A percentile compares a stretch with the other conserved stretches of the same genome.
These are phyloP conservation scores for Tragopan temminckii DNA, from an alignment of 2,797 vertebrate species.

Conservation along the genomic window DNA sequence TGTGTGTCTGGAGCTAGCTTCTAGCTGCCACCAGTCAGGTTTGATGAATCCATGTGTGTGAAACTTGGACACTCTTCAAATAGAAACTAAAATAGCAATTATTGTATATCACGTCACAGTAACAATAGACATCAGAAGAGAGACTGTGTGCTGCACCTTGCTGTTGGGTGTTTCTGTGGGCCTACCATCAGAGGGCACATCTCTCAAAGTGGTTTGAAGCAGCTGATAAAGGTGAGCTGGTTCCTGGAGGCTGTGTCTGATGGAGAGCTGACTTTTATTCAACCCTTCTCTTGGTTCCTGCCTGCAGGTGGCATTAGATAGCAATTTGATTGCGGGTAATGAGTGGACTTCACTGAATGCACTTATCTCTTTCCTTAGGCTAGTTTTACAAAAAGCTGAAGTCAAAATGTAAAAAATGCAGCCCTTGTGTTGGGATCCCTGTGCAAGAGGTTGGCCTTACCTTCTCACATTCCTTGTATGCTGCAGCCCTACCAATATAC, in stretches of 20 bases:
- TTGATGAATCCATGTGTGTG: neutral
- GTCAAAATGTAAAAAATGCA: neutral
- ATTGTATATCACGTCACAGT: neutral
- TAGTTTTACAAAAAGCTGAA: neutral
- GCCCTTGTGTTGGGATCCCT: neutral
- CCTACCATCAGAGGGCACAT: neutral
- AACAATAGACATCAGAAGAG: neutral
- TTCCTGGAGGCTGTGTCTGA: neutral
- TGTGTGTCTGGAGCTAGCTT: neutral
- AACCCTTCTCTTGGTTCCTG: neutral
- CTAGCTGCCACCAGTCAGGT: neutral
- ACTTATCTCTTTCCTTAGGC: neutral
- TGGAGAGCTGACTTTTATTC: neutral
- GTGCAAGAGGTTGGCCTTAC: neutral
- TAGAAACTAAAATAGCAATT: neutral
- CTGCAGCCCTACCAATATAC: neutral
- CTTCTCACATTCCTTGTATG: neutral
- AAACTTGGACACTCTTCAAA: neutral
- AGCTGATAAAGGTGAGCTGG: neutral
- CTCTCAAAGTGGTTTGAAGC: neutral
- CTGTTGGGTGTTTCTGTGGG: neutral
- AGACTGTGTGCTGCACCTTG: neutral
- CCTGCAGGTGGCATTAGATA: neutral
- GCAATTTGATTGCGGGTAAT: neutral
- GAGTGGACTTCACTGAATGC: neutral